Evolutionary conservation across 2,888 invertebrate genomes (phyloP).

Genomic region (Diaperis boleti): DNA sequence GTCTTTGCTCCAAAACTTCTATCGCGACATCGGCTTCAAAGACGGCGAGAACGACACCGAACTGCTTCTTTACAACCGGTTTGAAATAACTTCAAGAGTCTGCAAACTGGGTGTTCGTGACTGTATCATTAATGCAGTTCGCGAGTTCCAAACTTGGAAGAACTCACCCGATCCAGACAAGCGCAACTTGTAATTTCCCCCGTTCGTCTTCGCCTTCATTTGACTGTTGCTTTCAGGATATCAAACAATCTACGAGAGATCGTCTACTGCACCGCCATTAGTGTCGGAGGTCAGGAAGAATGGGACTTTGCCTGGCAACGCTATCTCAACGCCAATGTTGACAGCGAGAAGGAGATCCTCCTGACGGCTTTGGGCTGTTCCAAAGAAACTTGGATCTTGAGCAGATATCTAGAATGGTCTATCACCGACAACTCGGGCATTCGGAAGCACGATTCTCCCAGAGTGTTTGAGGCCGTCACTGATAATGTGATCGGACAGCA

Average conservation of each 20-base stretch:
- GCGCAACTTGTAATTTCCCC: constrained; percentile 77
- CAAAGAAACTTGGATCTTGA: constrained; percentile 84
- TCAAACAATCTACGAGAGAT: constrained; percentile 85
- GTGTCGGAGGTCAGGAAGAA: constrained; percentile 84
- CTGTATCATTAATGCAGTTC: constrained; percentile 80
- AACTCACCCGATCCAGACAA: constrained; percentile 77
- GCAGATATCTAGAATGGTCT: constrained; percentile 81
- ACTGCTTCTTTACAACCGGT: constrained; percentile 77
- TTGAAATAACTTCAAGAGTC: constrained; percentile 79
- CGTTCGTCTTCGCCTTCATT: constrained; percentile 6
- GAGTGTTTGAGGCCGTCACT: constrained; percentile 83
- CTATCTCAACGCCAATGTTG: constrained; percentile 80
- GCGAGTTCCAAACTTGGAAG: constrained; percentile 83
- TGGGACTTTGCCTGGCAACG: constrained; percentile 92
- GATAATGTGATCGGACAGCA: constrained; percentile 83
- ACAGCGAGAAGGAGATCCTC: constrained; percentile 84
- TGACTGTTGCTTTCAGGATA: constrained; percentile 70
- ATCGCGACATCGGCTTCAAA: constrained; percentile 77
- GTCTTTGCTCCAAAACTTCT: constrained; percentile 75
- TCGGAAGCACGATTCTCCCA: constrained; percentile 83
- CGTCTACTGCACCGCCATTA: constrained; percentile 89
- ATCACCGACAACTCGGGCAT: constrained; percentile 81
- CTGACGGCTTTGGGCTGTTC: constrained; percentile 86
- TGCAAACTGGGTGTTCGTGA: constrained; percentile 81
- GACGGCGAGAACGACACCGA: constrained; percentile 75